Percentiles rank a stretch among this genome's conserved stretches.
phyloP scores from a whole-genome alignment of 1,140 invertebrate genomes.

The Ips nitidus region DNA sequence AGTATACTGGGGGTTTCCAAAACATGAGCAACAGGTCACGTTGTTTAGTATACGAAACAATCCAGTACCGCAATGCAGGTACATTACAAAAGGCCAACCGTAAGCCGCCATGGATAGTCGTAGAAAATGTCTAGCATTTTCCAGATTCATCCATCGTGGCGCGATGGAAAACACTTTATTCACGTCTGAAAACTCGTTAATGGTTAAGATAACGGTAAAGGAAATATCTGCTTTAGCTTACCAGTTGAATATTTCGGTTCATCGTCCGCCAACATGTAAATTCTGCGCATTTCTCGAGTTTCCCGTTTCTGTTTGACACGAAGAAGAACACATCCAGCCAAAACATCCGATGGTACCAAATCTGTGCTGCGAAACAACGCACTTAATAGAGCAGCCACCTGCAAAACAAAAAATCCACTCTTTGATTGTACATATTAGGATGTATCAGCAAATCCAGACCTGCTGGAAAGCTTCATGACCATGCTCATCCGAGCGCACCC shows the following conservation, averaged over 20 bases:
- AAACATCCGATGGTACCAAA: slow-evolving; percentile 84
- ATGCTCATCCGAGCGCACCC: slow-evolving; percentile 75
- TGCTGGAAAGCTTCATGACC: slow-evolving; percentile 81
- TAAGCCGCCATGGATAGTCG: slow-evolving; percentile 81
- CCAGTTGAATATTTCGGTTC: slow-evolving; percentile 68
- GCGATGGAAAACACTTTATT: slow-evolving; percentile 62
- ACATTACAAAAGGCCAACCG: slow-evolving; percentile 87
- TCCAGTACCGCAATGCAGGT: slow-evolving; percentile 71
- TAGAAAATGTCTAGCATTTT: slow-evolving; percentile 74
- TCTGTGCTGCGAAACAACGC: slow-evolving; percentile 80
- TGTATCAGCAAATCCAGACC: slow-evolving; percentile 50
- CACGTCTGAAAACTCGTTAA: slow-evolving; percentile 50
- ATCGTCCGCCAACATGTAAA: slow-evolving; percentile 67
- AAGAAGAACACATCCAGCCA: slow-evolving; percentile 82
- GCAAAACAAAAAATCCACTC: neutral
- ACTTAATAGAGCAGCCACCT: slow-evolving; percentile 69
- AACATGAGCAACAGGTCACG: slow-evolving; percentile 74
- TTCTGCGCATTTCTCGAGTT: slow-evolving; percentile 66
- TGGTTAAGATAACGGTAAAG: neutral
- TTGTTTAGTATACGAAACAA: slow-evolving; percentile 71
- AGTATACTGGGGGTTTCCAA: slow-evolving; percentile 63
- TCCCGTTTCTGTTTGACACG: slow-evolving; percentile 72
- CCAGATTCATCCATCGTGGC: slow-evolving; percentile 78
- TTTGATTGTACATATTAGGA: neutral
- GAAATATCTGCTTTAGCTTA: slow-evolving; percentile 39